Evolutionary conservation across 1,140 invertebrate species (phyloP), one percentile per base, ranked within the genome.

Genomic region (Dryas iulia): DNA sequence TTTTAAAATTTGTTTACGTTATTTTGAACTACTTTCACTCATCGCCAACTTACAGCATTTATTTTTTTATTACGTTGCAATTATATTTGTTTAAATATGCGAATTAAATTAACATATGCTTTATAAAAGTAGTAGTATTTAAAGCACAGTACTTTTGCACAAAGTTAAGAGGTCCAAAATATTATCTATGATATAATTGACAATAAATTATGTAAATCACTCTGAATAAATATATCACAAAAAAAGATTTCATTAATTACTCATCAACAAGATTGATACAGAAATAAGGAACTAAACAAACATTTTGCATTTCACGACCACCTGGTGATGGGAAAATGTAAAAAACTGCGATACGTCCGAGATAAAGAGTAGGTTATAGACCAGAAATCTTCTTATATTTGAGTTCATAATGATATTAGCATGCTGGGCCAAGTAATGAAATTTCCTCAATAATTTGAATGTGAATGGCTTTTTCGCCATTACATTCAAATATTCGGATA

Each of bases 291-390:
- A 47, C 14, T 1, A 47, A 47, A 7, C 2, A 18, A 47, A 47
- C 10, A 47, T 21, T 21, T 11, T 18, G 10, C 21, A n/a, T 21
- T 47, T 35, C 58, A 26, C 52, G 61, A 71, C 62, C 69, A 61
- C 69, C 69, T 65, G 69, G 5, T 26, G 69, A 18, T 63, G 14
- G 18, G 47, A 35, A 28, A 66, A 57, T 65, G n/a, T 2, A 3
- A 21, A 47, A 47, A 47, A 18, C 39, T 21, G 8, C 7, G 8
- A 21, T 3, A 47, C 7, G 6, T 21, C 18, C 18, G 1, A 47
- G 0, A 47, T 10, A 21, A 7, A 14, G 2, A 47, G 18, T 18
- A 10, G 14, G 10, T 21, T 21, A 47, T 47, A 14, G n/a, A 47
- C 10, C 8, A 18, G 10, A 47, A 47, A 47, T 18, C 18, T 7